phyloP scores from a whole-genome alignment of 2,888 invertebrate species.

The Eupithecia pulchellata region DNA sequence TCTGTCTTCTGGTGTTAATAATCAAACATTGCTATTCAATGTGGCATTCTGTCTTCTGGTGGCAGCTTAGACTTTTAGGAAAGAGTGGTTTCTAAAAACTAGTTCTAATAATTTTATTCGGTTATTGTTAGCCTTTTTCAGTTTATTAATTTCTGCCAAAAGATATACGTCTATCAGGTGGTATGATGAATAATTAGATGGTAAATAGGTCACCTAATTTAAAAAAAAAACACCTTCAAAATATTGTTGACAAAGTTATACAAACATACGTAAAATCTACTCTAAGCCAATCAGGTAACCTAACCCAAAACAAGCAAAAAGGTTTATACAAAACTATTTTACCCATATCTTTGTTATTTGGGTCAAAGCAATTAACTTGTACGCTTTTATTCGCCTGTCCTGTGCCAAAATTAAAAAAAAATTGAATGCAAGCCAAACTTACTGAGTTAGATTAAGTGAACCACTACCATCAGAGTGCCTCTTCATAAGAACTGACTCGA shows the following conservation, averaged over 20 bases:
- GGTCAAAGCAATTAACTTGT: slow-evolving; percentile 77
- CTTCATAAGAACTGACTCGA: not conserved
- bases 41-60: no score
- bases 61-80: no score
- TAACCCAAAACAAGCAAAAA: not conserved
- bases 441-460: slow-evolving; percentile 73
- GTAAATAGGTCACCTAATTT: no score
- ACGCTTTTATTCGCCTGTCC: slow-evolving; percentile 66
- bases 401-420: slow-evolving; percentile 75
- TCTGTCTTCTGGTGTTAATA: no score
- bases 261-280: not conserved
- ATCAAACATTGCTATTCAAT: no score
- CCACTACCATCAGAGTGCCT: not conserved
- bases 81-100: no score
- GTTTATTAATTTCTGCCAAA: no score
- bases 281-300: not conserved
- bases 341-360: slow-evolving; percentile 48
- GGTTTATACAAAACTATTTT: not conserved
- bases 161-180: no score
- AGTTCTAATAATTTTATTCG: no score
- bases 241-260: not conserved
- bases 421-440: slow-evolving; percentile 71
- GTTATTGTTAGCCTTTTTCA: no score
- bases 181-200: no score
- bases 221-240: no score